These are phyloP conservation scores for Zapus hudsonius DNA, from an alignment of 2,113 vertebrate species.

Conservation along the genomic window DNA sequence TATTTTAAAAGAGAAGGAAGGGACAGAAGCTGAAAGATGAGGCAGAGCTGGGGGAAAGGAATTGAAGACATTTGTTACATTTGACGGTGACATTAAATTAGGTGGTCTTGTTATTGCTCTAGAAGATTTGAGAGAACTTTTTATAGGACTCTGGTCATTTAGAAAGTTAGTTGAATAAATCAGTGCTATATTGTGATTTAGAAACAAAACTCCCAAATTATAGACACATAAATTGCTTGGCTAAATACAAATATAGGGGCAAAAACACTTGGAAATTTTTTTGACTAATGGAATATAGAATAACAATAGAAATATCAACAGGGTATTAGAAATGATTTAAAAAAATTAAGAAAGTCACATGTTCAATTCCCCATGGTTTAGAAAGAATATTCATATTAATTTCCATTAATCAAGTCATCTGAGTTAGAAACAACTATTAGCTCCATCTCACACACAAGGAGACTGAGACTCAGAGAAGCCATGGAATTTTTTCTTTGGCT, in stretches of 20 bases:
- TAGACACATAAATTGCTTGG: too few relatives aligned
- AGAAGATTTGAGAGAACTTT: constrained; percentile 18
- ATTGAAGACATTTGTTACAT: background rate
- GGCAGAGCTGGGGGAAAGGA: background rate
- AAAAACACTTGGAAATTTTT: too few relatives aligned
- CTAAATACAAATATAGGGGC: too few relatives aligned
- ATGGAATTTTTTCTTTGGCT: background rate
- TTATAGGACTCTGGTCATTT: too few relatives aligned
- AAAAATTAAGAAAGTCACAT: background rate
- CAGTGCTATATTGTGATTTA: too few relatives aligned
- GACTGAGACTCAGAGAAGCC: background rate
- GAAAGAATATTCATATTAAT: background rate
- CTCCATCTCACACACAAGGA: too few relatives aligned
- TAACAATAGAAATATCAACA: too few relatives aligned
- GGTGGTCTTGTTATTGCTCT: background rate
- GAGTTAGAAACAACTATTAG: background rate
- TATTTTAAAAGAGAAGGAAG: background rate
- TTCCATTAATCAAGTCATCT: background rate
- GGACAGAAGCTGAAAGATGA: background rate
- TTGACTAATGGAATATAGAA: too few relatives aligned
- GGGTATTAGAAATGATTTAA: too few relatives aligned
- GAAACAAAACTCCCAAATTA: too few relatives aligned
- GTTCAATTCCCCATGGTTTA: background rate
- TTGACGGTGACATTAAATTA: background rate
- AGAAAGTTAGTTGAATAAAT: too few relatives aligned